A percentile compares a stretch with the other conserved stretches of the same genome.
Conservation (phyloP, 2,888 invertebrate species). For the Drosophila flavopinicola region DNA sequence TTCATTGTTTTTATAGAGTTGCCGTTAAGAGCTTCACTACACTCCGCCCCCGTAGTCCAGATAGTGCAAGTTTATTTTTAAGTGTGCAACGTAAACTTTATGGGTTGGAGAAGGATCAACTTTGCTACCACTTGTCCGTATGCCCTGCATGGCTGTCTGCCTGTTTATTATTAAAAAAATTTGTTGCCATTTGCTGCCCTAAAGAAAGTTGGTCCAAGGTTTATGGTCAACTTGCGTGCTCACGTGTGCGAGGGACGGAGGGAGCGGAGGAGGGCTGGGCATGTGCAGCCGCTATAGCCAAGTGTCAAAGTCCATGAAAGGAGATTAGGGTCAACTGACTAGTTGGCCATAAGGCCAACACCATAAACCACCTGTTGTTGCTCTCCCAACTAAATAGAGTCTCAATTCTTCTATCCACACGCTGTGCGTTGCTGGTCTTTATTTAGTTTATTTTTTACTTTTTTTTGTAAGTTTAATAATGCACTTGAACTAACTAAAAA, state of each 20-base stretch:
- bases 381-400: constrained; percentile 13
- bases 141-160: constrained; percentile 13
- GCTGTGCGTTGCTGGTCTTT: constrained; percentile 16
- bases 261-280: not conserved
- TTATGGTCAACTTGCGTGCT: constrained; percentile 59
- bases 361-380: constrained; percentile 56
- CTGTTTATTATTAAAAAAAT: constrained; percentile 74
- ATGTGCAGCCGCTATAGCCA: constrained; percentile 43
- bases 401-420: constrained; percentile 9
- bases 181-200: constrained; percentile 66
- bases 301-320: constrained; percentile 62
- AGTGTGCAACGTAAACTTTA: constrained; percentile 65
- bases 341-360: constrained; percentile 42
- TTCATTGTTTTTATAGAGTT: constrained; percentile 42
- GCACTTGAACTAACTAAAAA: constrained; percentile 60
- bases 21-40: constrained; percentile 31
- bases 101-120: constrained; percentile 48
- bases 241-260: constrained; percentile 37
- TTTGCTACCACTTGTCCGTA: constrained; percentile 29
- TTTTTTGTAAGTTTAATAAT: constrained; percentile 43
- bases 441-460: constrained; percentile 23
- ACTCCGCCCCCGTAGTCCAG: constrained; percentile 1
- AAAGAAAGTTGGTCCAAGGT: constrained; percentile 51
- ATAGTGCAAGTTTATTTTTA: constrained; percentile 67
- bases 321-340: constrained; percentile 66